These are phyloP conservation scores for Ferdinandea cuprea DNA, from an alignment of 2,888 invertebrate genomes.

Conservation along the genomic window DNA sequence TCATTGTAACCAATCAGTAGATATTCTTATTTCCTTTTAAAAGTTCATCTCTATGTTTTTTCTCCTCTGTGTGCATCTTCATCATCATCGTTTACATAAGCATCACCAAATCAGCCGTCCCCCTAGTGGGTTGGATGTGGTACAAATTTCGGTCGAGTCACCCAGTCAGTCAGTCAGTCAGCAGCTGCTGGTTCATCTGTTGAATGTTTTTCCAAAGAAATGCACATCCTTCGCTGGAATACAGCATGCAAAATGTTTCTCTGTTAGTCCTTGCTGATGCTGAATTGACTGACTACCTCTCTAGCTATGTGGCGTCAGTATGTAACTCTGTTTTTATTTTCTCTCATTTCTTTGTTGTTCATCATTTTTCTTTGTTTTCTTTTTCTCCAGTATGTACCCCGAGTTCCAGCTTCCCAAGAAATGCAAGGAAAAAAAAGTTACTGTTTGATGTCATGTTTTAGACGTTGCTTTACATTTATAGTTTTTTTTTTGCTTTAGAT, in stretches of 20 bases:
- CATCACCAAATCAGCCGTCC: constrained; percentile 12
- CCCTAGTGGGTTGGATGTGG: constrained; percentile 36
- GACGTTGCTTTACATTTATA: constrained; percentile 65
- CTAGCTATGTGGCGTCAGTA: constrained; percentile 55
- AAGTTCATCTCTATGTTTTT: constrained; percentile 29
- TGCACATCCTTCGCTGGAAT: constrained; percentile 65
- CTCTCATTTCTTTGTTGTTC: neutral
- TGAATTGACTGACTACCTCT: neutral
- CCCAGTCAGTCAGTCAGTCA: constrained; percentile 64
- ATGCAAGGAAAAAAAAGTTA: constrained; percentile 50
- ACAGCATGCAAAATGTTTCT: constrained; percentile 59
- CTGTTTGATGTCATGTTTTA: constrained; percentile 71
- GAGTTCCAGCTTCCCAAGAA: constrained; percentile 15
- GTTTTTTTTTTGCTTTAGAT: constrained; percentile 39
- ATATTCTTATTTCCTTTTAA: constrained; percentile 32
- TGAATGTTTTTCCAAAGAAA: constrained; percentile 74
- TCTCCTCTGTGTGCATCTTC: constrained; percentile 29
- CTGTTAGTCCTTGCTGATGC: constrained; percentile 1
- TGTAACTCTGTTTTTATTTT: constrained; percentile 26
- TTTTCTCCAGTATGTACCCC: neutral
- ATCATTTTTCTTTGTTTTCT: constrained; percentile 28
- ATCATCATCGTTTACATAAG: constrained; percentile 43
- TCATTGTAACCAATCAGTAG: constrained; percentile 63
- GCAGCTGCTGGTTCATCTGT: constrained; percentile 65
- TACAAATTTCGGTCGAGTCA: constrained; percentile 56